These are phyloP conservation scores for Sminthurinus signatus DNA, from an alignment of 1,140 invertebrate species.

Conservation along the genomic window DNA sequence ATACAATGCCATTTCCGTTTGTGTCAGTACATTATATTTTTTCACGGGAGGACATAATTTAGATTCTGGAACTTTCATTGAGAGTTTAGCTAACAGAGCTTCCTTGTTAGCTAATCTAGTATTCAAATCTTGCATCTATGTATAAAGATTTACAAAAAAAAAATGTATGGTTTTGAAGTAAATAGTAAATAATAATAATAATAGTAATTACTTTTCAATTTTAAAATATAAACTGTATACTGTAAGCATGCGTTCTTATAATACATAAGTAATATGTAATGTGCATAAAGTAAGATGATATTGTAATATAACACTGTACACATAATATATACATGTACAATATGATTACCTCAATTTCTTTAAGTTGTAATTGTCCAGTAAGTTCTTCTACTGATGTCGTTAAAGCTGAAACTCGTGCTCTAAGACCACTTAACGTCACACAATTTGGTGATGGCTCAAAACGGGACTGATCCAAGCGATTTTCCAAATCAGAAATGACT, in stretches of 20 bases:
- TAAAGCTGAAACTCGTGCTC: slow-evolving; percentile 11
- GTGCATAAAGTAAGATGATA: too few species aligned
- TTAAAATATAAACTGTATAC: too few species aligned
- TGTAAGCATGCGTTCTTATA: too few species aligned
- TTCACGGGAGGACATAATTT: neutral
- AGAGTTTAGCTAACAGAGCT: neutral
- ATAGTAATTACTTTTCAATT: too few species aligned
- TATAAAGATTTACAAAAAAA: neutral
- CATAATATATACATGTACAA: too few species aligned
- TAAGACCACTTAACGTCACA: slow-evolving; percentile 19
- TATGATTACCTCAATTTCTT: slow-evolving; percentile 20
- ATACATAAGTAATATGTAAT: too few species aligned
- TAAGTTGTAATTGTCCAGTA: slow-evolving; percentile 23
- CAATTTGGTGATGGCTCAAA: slow-evolving; percentile 32
- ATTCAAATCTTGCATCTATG: slow-evolving; percentile 18
- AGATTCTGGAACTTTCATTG: neutral
- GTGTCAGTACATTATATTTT: neutral
- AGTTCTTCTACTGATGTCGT: slow-evolving; percentile 21
- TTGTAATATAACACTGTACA: too few species aligned
- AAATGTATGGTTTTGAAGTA: too few species aligned
- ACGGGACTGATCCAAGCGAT: slow-evolving; percentile 27
- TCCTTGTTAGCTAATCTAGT: slow-evolving; percentile 4
- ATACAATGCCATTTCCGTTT: neutral
- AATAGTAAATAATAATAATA: too few species aligned
- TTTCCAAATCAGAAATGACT: slow-evolving; percentile 26